A percentile compares a stretch with the other conserved stretches of the same genome.
Conservation (phyloP, 2,888 invertebrate species). For the Melieria crassipennis region DNA sequence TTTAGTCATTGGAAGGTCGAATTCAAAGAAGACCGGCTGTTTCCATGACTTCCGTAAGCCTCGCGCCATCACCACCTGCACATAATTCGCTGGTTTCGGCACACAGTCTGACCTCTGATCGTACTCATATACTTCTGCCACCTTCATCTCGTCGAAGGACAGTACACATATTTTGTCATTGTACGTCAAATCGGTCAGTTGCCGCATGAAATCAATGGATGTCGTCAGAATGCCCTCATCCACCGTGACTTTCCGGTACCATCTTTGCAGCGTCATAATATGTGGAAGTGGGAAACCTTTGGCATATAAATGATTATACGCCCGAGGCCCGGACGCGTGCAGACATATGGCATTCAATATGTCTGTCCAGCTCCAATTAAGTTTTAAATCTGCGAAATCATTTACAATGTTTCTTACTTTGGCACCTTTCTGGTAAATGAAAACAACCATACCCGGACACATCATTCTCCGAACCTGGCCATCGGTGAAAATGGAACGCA, state of each 20-base stretch:
- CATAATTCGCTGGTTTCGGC: conserved; percentile 22
- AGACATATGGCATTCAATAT: background rate
- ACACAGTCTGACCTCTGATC: conserved; percentile 8
- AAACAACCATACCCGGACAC: background rate
- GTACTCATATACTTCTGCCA: conserved; percentile 16
- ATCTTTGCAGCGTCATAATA: conserved; percentile 8
- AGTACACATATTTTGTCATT: conserved; percentile 24
- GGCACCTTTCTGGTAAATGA: background rate
- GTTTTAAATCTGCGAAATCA: background rate
- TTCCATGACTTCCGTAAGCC: conserved; percentile 23
- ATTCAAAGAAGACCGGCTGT: conserved; percentile 18
- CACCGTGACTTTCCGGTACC: conserved; percentile 11
- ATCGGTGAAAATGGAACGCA: background rate
- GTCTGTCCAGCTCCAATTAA: background rate
- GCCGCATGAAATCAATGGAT: conserved; percentile 3
- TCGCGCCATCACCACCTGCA: conserved; percentile 22
- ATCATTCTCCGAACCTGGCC: conserved; percentile 10
- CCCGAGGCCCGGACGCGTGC: background rate
- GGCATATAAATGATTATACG: background rate
- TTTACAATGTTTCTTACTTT: background rate
- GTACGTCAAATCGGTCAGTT: background rate
- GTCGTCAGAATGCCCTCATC: conserved; percentile 12
- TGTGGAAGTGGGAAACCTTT: background rate
- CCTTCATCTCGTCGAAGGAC: conserved; percentile 25
- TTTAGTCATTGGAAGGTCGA: conserved; percentile 17